Evolutionary conservation across 2,113 vertebrate species (phyloP).

Genomic region (Ictalurus furcatus): DNA sequence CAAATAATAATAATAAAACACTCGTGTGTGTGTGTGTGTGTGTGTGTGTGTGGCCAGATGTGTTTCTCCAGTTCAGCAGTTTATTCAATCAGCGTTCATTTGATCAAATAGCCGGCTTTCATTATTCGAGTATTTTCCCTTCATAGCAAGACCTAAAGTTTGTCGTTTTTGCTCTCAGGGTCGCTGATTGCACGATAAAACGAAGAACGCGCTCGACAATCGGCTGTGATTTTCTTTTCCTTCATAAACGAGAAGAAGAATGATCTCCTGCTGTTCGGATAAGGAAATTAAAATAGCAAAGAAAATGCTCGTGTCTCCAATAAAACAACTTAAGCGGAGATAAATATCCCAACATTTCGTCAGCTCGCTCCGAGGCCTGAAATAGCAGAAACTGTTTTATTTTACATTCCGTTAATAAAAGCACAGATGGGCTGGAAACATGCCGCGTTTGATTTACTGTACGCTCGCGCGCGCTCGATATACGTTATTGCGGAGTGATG

Average conservation of each 20-base stretch:
- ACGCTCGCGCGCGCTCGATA: not conserved
- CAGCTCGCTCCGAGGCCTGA: not conserved
- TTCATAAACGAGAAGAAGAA: not conserved
- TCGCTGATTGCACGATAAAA: not conserved
- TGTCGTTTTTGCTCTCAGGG: not conserved
- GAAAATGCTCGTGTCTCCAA: not conserved
- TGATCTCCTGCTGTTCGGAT: not conserved
- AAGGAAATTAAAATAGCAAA: not conserved
- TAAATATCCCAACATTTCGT: not conserved
- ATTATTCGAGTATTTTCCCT: conserved; percentile 5
- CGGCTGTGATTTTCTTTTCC: not conserved
- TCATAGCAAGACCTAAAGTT: not conserved
- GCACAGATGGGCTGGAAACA: not conserved
- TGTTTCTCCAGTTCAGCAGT: not conserved
- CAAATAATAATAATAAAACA: not conserved
- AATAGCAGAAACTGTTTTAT: not conserved
- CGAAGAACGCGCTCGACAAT: not conserved
- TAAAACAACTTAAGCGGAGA: not conserved
- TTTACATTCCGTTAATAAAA: conserved; percentile 8
- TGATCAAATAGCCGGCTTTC: not conserved
- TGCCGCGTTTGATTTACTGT: not conserved
- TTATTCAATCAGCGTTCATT: conserved; percentile 9
- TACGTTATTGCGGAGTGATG: not conserved
- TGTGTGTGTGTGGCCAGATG: not conserved
- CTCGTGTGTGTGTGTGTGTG: not conserved